Evolutionary conservation across 2,888 invertebrate species (phyloP), one percentile per base, ranked within the genome.

Genomic region (Acleris cristana): DNA sequence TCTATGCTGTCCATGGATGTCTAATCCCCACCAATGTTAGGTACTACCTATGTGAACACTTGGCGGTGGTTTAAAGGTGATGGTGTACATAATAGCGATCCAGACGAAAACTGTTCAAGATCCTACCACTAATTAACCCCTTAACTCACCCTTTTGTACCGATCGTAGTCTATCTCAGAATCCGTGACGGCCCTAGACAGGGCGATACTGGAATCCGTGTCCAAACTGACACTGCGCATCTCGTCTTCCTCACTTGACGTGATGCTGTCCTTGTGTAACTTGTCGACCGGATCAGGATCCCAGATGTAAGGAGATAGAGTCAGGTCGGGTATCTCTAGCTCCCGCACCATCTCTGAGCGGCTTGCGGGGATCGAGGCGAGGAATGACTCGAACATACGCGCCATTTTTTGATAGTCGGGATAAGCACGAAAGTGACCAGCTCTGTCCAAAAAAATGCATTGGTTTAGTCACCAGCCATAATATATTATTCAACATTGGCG

Each of bases 101-200:
- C 26, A 1, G 26, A 26, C 23, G 26, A 7, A 7, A 26, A 1
- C 7, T 26, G 7, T 26, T 26, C 7, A 26, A 26, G 26, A 0
- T 6, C 2, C 21, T 21, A 21, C 6, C 26, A 26, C 26, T 26
- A 26, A 23, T 23, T 8, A 34, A 34, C 34, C 34, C 10, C 34
- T 34, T 4, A 40, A 75, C 86, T 82, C 65, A 91, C 92, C 79
- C 86, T 73, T 69, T 80, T 84, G 70, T 83, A 86, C 64, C 80
- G 74, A 2, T 75, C 83, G 70, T 90, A 92, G 59, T 92, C 92
- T 1, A 91, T 90, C 49, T 92, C 92, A 0, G 91, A 90, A 49
- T 90, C 91, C 0, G 91, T 91, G 86, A 92, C 83, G 4, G 91
- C 92, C 21, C 91, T 79, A 0, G 90, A 90, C 53, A 92, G 70